These are phyloP conservation scores for Dicrurus megarhynchus DNA, from an alignment of 2,113 vertebrate genomes.

Conservation along the genomic window DNA sequence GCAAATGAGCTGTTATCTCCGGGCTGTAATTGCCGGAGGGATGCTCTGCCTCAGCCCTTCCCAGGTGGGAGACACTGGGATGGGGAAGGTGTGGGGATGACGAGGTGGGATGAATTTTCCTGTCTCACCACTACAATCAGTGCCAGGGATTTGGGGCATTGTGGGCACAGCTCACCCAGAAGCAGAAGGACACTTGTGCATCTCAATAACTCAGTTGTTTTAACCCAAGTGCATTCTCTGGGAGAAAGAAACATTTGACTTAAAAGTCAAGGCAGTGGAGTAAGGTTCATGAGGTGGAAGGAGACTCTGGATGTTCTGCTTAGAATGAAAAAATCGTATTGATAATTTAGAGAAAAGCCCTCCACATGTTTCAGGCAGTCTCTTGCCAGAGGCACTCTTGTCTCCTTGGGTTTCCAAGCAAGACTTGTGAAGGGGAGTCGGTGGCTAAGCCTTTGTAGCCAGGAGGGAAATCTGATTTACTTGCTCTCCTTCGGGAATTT, in stretches of 20 bases:
- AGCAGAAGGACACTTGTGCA: neutral
- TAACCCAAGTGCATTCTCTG: accelerated
- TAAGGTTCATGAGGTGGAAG: neutral
- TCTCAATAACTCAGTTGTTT: neutral
- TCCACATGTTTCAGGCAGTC: neutral
- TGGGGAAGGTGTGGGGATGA: neutral
- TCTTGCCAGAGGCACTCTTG: neutral
- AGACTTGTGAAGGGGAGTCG: neutral
- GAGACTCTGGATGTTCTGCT: neutral
- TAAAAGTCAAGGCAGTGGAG: neutral
- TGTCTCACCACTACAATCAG: neutral
- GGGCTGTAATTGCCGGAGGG: neutral
- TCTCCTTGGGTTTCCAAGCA: neutral
- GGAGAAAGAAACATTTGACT: neutral
- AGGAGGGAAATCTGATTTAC: neutral
- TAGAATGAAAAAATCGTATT: neutral
- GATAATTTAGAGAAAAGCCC: neutral
- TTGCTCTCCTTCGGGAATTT: neutral
- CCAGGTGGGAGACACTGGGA: accelerated
- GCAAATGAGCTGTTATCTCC: neutral
- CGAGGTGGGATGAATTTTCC: neutral
- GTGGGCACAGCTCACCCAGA: neutral
- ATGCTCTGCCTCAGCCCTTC: neutral
- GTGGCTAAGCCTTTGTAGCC: neutral
- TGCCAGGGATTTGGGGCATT: neutral